A percentile compares a stretch with the other conserved stretches of the same genome.
Evolutionary conservation across 2,797 vertebrate genomes (phyloP).

Genomic region (Luscinia megarhynchos): DNA sequence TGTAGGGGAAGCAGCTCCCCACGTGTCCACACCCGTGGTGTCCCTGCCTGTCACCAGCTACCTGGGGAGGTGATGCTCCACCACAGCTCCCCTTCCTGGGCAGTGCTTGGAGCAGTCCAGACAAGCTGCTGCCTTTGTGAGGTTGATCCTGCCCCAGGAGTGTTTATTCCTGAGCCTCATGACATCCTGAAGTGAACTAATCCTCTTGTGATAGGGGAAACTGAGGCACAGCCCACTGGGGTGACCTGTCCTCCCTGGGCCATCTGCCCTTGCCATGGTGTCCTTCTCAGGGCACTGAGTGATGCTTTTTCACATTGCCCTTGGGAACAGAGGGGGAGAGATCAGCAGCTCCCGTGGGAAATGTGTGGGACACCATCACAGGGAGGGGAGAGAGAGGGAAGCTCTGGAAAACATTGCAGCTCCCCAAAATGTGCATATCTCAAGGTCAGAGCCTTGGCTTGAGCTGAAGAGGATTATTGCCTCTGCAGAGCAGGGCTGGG

Average conservation of each 20-base stretch:
- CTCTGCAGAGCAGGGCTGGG: background rate
- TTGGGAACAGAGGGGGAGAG: background rate
- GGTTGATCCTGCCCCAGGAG: background rate
- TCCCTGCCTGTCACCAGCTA: background rate
- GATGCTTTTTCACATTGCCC: background rate
- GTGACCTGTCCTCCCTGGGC: background rate
- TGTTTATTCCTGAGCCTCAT: background rate
- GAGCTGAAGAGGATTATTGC: background rate
- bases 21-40: fast-evolving
- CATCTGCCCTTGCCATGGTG: background rate
- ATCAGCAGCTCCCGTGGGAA: background rate
- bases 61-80: background rate
- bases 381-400: background rate
- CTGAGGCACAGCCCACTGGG: background rate
- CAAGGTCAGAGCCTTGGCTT: background rate
- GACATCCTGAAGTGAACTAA: background rate
- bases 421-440: background rate
- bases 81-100: background rate
- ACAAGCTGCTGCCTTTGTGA: background rate
- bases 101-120: background rate
- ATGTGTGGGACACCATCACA: background rate
- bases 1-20: fast-evolving
- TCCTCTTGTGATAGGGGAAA: background rate
- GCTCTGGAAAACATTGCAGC: background rate
- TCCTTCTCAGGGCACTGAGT: background rate